Percentiles rank a stretch among this genome's conserved stretches.
Conservation (phyloP, 2,113 vertebrate species). For the Eidolon helvum region DNA sequence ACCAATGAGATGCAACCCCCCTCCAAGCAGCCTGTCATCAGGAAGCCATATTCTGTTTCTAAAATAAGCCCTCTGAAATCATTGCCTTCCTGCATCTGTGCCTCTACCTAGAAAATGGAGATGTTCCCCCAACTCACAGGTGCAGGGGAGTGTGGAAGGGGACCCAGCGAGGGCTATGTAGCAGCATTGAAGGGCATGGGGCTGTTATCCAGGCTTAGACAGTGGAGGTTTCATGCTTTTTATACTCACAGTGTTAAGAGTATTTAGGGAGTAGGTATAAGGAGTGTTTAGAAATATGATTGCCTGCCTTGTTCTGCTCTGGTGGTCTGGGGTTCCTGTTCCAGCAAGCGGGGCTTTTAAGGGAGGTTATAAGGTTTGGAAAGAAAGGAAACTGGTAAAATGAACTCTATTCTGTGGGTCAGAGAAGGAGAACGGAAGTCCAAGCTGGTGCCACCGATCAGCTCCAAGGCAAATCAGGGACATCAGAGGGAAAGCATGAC, state of each 20-base stretch:
- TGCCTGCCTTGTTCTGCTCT: not conserved
- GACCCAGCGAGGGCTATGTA: accelerated
- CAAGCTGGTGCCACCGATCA: not conserved
- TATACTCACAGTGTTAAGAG: accelerated
- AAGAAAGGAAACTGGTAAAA: not conserved
- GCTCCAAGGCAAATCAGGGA: not conserved
- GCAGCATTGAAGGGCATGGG: not conserved
- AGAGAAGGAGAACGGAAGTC: not conserved
- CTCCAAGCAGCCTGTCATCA: constrained; percentile 28
- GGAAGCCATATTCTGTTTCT: constrained; percentile 27
- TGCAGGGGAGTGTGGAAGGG: not conserved
- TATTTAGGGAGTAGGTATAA: too few relatives aligned
- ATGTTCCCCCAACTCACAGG: not conserved
- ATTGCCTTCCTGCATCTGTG: constrained; percentile 6
- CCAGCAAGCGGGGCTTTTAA: not conserved
- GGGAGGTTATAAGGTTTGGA: not conserved
- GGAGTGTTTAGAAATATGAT: not conserved
- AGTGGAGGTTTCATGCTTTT: not conserved
- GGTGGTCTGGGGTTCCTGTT: not conserved
- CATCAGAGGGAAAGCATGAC: not conserved
- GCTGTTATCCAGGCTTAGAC: not conserved
- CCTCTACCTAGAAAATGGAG: not conserved
- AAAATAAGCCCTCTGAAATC: constrained; percentile 42
- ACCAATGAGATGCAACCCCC: not conserved
- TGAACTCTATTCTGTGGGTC: not conserved